Base-by-base conservation (phyloP, 2,113 vertebrate genomes). In the Petroica traversi region DNA sequence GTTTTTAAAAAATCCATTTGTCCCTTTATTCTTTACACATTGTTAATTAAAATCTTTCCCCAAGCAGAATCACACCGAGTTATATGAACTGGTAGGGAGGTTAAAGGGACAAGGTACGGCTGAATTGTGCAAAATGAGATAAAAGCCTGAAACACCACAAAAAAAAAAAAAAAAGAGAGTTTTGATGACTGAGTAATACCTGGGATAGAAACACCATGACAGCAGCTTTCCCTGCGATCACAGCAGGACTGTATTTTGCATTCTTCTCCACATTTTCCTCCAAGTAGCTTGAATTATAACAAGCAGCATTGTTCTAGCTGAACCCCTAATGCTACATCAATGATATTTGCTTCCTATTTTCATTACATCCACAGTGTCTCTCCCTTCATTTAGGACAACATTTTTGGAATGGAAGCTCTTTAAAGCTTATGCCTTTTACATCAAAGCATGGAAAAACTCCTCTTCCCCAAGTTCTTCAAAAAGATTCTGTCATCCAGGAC, bases 31-130 rank as follows among this genome's bases (percentile, higher is more conserved):
- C 96, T 97, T 96, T 88, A 96, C 78, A 73, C 90, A 72, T 76
- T 19, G 48, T 95, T 97, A 98, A 97, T 98, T 98, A 98, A 98
- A 98, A 97, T 83, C 82, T 97, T 93, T 95, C 97, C 97, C 95
- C 97, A 69, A 97, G 97, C 97, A 96, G 97, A 96, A 92, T 96
- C 97, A 95, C 31, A 86, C 94, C 48, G 94, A 95, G 96, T 78
- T 96, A 89, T 93, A 92, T 61, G 92, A 97, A 94, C 28, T 61
- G 69, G 81, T n/a, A 96, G 58, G 72, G 90, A 95, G 95, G 97
- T 95, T 96, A 95, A 97, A 93, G 46, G 83, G 84, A 95, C 72
- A 92, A 95, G 95, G 92, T 43, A 77, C 0, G 14, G 88, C 82
- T 81, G 71, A 95, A 95, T 64, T 77, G 79, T 89, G 85, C 8